Percentiles rank a stretch among this genome's conserved stretches.
Conservation (phyloP, 2,888 invertebrate species). For the Drosophila birchii region DNA sequence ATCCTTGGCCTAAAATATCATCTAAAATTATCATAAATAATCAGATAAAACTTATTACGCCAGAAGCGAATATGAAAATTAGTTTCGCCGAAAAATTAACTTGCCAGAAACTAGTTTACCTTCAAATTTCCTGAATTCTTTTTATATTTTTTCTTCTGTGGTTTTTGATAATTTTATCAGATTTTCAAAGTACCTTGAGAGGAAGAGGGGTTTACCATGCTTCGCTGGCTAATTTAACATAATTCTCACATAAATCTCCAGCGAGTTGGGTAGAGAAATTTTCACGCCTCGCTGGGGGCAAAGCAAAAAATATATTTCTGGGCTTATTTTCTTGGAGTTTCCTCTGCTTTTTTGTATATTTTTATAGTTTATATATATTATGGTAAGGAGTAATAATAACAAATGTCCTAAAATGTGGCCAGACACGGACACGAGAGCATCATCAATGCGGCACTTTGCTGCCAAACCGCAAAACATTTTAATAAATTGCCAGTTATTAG, state of each 20-base stretch:
- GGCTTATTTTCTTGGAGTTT: constrained; percentile 42
- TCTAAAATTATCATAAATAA: background rate
- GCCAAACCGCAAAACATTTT: constrained; percentile 72
- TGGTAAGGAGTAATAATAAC: constrained; percentile 34
- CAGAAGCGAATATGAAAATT: constrained; percentile 10
- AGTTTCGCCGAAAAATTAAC: constrained; percentile 23
- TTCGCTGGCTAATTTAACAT: constrained; percentile 75
- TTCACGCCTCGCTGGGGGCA: constrained; percentile 69
- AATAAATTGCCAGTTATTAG: constrained; percentile 77
- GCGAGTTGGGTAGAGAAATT: constrained; percentile 76
- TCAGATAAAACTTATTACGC: background rate
- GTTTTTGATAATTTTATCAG: constrained; percentile 49
- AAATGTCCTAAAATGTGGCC: constrained; percentile 58
- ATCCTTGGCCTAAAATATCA: background rate
- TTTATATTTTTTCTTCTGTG: constrained; percentile 18
- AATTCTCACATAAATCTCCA: constrained; percentile 77
- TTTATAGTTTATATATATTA: constrained; percentile 26
- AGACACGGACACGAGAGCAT: constrained; percentile 14
- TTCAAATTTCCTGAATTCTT: constrained; percentile 19
- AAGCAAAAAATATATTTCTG: constrained; percentile 22
- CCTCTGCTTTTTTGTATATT: background rate
- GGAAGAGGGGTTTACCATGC: constrained; percentile 36
- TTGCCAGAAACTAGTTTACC: constrained; percentile 22
- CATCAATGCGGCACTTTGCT: constrained; percentile 4
- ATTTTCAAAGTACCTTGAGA: constrained; percentile 27